Conservation (phyloP, 2,113 vertebrate genomes). For the Macrotus californicus region DNA sequence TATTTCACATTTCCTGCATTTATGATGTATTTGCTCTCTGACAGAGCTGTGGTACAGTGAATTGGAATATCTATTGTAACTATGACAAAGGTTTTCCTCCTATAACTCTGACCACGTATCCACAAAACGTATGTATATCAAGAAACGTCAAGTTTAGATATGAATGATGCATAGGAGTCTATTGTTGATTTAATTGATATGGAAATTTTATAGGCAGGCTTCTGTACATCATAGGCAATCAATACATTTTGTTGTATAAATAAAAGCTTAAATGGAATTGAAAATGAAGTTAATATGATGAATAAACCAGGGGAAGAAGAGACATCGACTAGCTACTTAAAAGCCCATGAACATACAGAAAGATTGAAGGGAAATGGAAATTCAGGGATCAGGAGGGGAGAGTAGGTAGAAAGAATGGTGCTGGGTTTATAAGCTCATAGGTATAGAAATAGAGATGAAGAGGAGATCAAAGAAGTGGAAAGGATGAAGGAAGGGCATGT, state of each 20-base stretch:
- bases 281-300: background rate
- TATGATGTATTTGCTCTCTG: background rate
- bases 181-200: background rate
- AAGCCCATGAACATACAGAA: background rate
- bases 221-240: background rate
- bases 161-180: background rate
- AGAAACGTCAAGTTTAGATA: background rate
- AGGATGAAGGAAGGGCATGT: background rate
- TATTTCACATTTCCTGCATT: background rate
- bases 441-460: background rate
- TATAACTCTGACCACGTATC: background rate
- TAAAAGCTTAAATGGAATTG: background rate
- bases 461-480: background rate
- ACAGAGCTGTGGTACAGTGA: background rate
- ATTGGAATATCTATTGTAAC: background rate
- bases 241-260: constrained; percentile 2
- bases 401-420: background rate
- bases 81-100: background rate
- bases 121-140: background rate
- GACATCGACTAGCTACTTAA: background rate
- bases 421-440: background rate
- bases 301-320: background rate
- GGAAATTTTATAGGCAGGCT: background rate
- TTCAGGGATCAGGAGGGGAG: background rate
- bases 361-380: background rate